Evolutionary conservation across 2,113 vertebrate species (phyloP).

Genomic region (Paratilapia polleni): DNA sequence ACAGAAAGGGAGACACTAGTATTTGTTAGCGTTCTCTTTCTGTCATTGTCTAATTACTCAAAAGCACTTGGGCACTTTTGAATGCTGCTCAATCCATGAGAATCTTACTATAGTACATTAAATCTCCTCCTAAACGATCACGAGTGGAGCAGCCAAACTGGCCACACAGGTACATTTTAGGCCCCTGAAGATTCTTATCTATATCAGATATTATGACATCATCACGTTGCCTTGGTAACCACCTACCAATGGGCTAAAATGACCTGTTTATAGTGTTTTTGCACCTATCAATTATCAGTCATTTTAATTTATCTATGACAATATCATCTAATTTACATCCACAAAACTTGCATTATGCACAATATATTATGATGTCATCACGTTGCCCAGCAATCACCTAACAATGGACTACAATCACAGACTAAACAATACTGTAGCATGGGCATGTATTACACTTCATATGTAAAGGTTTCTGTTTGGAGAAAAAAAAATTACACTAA

Average conservation of each 20-base stretch:
- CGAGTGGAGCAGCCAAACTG: background rate
- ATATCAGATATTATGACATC: background rate
- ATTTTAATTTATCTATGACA: background rate
- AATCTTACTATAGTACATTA: background rate
- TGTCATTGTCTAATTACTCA: background rate
- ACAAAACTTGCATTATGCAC: too few relatives aligned
- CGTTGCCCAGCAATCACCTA: background rate
- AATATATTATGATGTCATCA: too few relatives aligned
- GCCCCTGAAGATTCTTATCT: background rate
- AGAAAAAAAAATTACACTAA: background rate
- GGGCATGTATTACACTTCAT: background rate
- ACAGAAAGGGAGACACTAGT: background rate
- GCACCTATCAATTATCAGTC: background rate
- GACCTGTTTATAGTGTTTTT: background rate
- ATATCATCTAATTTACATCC: background rate
- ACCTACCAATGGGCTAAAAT: background rate
- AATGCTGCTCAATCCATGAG: background rate
- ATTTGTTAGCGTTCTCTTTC: background rate
- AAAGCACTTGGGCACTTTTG: accelerated
- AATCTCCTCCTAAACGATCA: background rate
- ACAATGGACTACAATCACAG: background rate
- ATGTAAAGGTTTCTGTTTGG: background rate
- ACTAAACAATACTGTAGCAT: background rate
- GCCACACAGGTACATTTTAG: background rate
- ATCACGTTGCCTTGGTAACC: background rate